Evolutionary conservation across 2,113 vertebrate species (phyloP).

Genomic region (Bos javanicus): DNA sequence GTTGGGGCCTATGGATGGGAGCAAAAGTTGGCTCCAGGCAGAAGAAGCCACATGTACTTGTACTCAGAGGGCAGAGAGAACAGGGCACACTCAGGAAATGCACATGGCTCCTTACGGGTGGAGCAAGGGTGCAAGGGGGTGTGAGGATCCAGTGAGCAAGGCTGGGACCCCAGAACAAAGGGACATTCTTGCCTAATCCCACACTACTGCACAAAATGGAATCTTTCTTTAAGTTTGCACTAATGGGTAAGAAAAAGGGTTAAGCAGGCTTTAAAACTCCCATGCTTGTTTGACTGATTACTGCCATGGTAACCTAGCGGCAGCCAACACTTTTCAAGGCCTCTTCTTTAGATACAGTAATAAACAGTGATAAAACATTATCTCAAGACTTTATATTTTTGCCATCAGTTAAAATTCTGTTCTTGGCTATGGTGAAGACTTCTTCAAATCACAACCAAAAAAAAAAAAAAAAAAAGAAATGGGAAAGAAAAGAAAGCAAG

Average conservation of each 20-base stretch:
- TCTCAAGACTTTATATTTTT: slow-evolving; percentile 43
- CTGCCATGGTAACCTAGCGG: slow-evolving; percentile 64
- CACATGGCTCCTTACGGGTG: rapidly evolving
- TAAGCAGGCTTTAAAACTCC: slow-evolving; percentile 27
- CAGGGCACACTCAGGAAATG: background rate
- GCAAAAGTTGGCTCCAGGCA: background rate
- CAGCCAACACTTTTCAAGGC: slow-evolving; percentile 43
- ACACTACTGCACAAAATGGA: background rate
- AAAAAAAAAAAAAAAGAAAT: background rate
- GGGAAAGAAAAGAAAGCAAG: background rate
- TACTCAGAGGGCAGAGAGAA: background rate
- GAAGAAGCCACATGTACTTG: background rate
- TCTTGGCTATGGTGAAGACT: background rate
- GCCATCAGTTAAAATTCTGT: slow-evolving; percentile 51
- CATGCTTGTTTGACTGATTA: slow-evolving; percentile 37
- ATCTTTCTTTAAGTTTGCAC: background rate
- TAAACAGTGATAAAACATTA: slow-evolving; percentile 56
- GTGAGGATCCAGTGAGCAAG: background rate
- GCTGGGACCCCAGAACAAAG: background rate
- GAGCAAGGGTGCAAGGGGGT: background rate
- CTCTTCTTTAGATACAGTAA: slow-evolving; percentile 46
- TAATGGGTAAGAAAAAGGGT: slow-evolving; percentile 30
- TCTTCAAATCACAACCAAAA: background rate
- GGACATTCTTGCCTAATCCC: background rate
- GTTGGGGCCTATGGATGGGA: background rate